A percentile compares a stretch with the other conserved stretches of the same genome.
Evolutionary conservation across 1,140 invertebrate species (phyloP).

Genomic region (Neodiprion lecontei): DNA sequence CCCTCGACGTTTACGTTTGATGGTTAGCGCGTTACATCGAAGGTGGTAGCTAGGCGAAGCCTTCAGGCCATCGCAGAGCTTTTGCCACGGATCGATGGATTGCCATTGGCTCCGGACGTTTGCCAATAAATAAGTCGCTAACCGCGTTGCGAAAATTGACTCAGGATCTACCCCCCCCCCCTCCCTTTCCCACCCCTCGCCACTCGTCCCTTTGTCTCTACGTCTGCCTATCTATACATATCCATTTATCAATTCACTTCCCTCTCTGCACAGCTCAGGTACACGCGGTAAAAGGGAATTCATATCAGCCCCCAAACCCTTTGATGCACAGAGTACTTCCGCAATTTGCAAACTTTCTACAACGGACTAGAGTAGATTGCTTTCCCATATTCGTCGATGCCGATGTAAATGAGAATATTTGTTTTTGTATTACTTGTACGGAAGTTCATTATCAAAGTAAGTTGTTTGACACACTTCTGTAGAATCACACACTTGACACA

Average conservation of each 20-base stretch:
- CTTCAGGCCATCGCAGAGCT: neutral
- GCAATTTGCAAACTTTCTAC: too few relatives aligned
- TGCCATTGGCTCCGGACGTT: neutral
- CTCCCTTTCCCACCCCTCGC: neutral
- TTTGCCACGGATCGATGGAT: constrained; percentile 4
- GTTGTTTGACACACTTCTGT: too few relatives aligned
- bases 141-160: neutral
- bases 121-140: constrained; percentile 2
- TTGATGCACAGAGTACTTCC: too few relatives aligned
- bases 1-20: constrained; percentile 5
- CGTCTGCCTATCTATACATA: neutral
- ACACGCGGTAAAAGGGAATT: neutral
- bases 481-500: too few relatives aligned
- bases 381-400: too few relatives aligned
- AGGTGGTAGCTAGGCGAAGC: neutral
- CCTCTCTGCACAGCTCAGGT: neutral
- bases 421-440: too few relatives aligned
- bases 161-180: neutral
- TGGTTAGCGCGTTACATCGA: neutral
- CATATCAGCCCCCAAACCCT: too few relatives aligned
- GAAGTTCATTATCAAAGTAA: too few relatives aligned
- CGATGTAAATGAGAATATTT: too few relatives aligned
- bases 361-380: too few relatives aligned
- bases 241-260: neutral
- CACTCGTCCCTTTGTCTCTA: too few relatives aligned